Evolutionary conservation across 2,888 invertebrate genomes (phyloP), one percentile per base, ranked within the genome.

Genomic region (Sphinx pinastri): DNA sequence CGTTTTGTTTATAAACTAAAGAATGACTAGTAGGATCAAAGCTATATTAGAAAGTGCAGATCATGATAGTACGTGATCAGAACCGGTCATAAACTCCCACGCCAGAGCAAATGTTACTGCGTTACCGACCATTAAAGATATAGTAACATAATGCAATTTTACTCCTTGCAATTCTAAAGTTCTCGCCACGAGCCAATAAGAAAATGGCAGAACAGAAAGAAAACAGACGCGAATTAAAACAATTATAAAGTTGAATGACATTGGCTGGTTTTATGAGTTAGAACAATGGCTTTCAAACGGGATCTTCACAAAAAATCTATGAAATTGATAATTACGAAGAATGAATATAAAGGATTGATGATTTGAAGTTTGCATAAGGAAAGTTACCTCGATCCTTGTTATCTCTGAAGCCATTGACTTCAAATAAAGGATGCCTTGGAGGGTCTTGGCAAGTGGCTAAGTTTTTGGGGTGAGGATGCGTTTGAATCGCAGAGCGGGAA

Each of bases 311-410:
- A 86, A 87, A 80, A 85, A 87, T 87, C 86, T 83, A 78, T 76
- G 74, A 78, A 83, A 78, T 78, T 80, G 82, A 88, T 92, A 93
- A 92, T 93, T 92, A 90, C 86, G 91, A 91, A 81, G 74, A 79
- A 76, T 83, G 81, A 76, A 84, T 87, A 89, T 88, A 88, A 90
- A 90, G 88, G 87, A 82, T 88, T 90, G 85, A 91, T 90, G 90
- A 88, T 90, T 87, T 85, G 82, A 88, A 91, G 87, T 90, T 86
- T 69, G 54, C 38, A 31, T 51, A 49, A 52, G 67, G 51, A 69
- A 68, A 86, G 84, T 84, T 82, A 85, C 84, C 85, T 84, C 75
- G 78, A 81, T 79, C 76, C 76, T 79, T 77, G 79, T 84, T 84
- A 85, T 87, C 82, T 79, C 73, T 74, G 75, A 75, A 75, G 73